Evolutionary conservation across 2,888 invertebrate genomes (phyloP).

Genomic region (Gastrophysa polygoni): DNA sequence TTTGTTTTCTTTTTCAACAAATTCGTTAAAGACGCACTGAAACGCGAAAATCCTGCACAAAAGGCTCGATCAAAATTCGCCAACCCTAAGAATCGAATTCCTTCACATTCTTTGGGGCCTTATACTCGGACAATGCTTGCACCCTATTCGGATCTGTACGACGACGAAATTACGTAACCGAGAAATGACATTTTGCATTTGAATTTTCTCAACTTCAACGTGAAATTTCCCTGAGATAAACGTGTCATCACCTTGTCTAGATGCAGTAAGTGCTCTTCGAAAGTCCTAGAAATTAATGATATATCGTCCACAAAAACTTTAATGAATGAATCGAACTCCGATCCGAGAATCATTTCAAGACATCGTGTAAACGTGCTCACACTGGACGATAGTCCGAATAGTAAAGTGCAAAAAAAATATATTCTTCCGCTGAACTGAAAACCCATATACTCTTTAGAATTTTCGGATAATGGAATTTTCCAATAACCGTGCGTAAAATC

Average conservation of each 20-base stretch:
- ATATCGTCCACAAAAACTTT: conserved; percentile 27
- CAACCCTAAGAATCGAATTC: conserved; percentile 42
- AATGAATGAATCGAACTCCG: conserved; percentile 16
- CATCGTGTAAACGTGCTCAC: conserved; percentile 18
- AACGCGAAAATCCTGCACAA: conserved; percentile 30
- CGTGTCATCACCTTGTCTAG: conserved; percentile 17
- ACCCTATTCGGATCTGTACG: conserved; percentile 29
- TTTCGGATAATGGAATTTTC: conserved; percentile 27
- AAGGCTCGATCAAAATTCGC: conserved; percentile 31
- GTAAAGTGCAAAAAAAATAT: conserved; percentile 25
- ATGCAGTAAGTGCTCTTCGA: conserved; percentile 25
- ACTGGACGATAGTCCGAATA: conserved; percentile 24
- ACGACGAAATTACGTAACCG: conserved; percentile 19
- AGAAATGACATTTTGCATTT: conserved; percentile 23
- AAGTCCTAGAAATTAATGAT: conserved; percentile 14
- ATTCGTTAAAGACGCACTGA: conserved; percentile 20
- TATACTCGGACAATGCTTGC: conserved; percentile 39
- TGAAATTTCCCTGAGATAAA: conserved; percentile 18
- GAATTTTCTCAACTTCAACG: conserved; percentile 21
- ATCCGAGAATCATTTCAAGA: conserved; percentile 14
- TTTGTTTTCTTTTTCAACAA: background rate
- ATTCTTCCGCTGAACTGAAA: conserved; percentile 22
- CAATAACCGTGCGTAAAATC: conserved; percentile 32
- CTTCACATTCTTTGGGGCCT: conserved; percentile 39
- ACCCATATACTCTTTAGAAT: conserved; percentile 29